Conservation (phyloP, 1,140 invertebrate genomes). For the Capitella teleta region DNA sequence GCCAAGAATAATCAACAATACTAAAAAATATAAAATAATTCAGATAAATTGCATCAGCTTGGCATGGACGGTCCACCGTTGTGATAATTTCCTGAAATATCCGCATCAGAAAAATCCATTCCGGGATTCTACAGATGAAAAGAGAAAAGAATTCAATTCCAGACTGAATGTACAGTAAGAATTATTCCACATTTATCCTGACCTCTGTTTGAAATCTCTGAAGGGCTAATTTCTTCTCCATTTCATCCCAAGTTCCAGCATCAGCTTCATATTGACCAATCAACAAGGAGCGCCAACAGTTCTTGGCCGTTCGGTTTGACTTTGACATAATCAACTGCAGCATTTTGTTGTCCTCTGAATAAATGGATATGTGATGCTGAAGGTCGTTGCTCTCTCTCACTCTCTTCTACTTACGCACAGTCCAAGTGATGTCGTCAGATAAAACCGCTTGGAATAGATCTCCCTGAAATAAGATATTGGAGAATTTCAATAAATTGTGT, state of each 20-base stretch:
- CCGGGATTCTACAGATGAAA: constrained; percentile 49
- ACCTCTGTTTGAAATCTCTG: constrained; percentile 51
- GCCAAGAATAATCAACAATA: too few relatives aligned
- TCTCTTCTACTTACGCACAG: background rate
- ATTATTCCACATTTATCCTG: too few relatives aligned
- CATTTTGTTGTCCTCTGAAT: constrained; percentile 42
- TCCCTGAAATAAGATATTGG: too few relatives aligned
- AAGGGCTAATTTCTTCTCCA: constrained; percentile 49
- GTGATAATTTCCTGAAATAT: constrained; percentile 42
- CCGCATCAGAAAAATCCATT: constrained; percentile 47
- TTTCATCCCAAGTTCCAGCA: constrained; percentile 42
- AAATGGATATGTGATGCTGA: background rate
- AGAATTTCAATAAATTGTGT: background rate
- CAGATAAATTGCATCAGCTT: too few relatives aligned
- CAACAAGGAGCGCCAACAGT: constrained; percentile 47
- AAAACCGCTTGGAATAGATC: too few relatives aligned
- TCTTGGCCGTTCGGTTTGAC: constrained; percentile 35
- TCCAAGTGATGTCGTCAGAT: too few relatives aligned
- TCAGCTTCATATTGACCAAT: constrained; percentile 41
- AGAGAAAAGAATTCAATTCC: too few relatives aligned
- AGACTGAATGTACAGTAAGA: too few relatives aligned
- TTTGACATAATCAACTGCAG: constrained; percentile 45
- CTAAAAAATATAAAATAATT: too few relatives aligned
- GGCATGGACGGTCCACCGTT: constrained; percentile 33
- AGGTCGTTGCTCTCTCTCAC: background rate